These are phyloP conservation scores for Protonemura montana DNA, from an alignment of 2,888 invertebrate species.

Conservation along the genomic window DNA sequence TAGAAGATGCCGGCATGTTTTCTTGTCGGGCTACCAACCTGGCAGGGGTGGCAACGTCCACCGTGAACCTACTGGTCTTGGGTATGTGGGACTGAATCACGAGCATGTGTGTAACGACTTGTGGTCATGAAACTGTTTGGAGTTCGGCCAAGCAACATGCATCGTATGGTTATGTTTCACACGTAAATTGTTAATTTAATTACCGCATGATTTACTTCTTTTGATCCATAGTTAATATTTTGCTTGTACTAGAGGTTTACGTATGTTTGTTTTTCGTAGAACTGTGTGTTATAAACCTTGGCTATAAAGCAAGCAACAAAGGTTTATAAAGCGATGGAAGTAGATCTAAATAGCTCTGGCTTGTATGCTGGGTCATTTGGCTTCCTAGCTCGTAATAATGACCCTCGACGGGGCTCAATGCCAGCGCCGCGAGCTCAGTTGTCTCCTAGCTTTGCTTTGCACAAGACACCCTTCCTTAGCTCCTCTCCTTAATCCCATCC, in stretches of 20 bases:
- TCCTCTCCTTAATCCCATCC: slow-evolving; percentile 36
- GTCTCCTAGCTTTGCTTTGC: slow-evolving; percentile 51
- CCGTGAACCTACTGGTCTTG: slow-evolving; percentile 74
- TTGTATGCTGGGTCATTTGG: slow-evolving; percentile 48
- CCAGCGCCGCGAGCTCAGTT: slow-evolving; percentile 49
- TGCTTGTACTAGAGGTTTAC: not conserved
- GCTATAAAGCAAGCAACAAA: slow-evolving; percentile 50
- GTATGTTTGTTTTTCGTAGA: slow-evolving; percentile 17
- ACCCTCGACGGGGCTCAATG: slow-evolving; percentile 48
- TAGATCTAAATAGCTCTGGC: slow-evolving; percentile 49
- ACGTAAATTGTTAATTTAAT: slow-evolving; percentile 1
- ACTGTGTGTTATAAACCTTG: slow-evolving; percentile 23
- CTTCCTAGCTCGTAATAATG: slow-evolving; percentile 44
- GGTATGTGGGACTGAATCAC: slow-evolving; percentile 61
- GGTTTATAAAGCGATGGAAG: slow-evolving; percentile 41
- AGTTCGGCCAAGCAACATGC: not conserved
- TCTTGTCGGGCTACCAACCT: slow-evolving; percentile 77
- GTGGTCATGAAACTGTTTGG: not conserved
- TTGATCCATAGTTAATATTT: not conserved
- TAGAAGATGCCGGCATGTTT: slow-evolving; percentile 78
- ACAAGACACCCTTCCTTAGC: slow-evolving; percentile 44
- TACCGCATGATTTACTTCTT: not conserved
- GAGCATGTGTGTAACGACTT: not conserved
- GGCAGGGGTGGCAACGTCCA: slow-evolving; percentile 79
- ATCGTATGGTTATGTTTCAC: not conserved